Base-by-base conservation (phyloP, 2,888 invertebrate genomes). In the Drosophila dives region DNA sequence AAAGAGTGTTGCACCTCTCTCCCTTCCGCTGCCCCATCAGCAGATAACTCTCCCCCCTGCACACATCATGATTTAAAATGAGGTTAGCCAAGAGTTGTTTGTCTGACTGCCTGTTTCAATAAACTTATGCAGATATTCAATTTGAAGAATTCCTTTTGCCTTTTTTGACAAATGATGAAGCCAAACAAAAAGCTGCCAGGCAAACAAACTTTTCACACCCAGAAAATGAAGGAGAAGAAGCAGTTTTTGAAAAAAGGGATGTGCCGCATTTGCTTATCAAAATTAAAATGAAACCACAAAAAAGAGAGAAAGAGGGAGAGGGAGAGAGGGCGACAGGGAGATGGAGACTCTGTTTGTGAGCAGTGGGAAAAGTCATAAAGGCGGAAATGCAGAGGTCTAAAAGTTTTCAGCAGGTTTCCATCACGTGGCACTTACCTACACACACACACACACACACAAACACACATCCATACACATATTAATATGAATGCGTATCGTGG, bases 41-140 rank as follows among this genome's bases (percentile, higher is more conserved):
- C 60, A 45, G 45, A 12, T 32, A 23, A 15, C 53, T 34, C 10
- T 6, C 17, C 1, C 15, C 17, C 15, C 15, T 15, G 23, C 53
- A 17, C 7, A n/a, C 49, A 59, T 11, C 40, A 55, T 15, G 54
- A 59, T 64, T 71, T 62, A 59, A 64, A 55, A 69, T 58, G 61
- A 59, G 62, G 55, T 59, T 64, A 45, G 49, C 63, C 70, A 34
- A 58, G 40, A 58, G 40, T 63, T 51, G 54, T 61, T 38, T 55
- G 54, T 38, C 26, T 34, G 45, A 2, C 51, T 66, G 80, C 67
- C 77, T 75, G 68, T 80, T 86, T 82, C 86, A 86, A 86, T 89
- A 86, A 86, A 89, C 84, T 88, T 86, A 86, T 86, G 89, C 82
- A 88, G 89, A 86, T 89, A 86, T 86, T 86, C 84, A 86, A 88